A percentile compares a stretch with the other conserved stretches of the same genome.
phyloP scores from a whole-genome alignment of 2,113 vertebrate genomes.

The Alethe diademata region DNA sequence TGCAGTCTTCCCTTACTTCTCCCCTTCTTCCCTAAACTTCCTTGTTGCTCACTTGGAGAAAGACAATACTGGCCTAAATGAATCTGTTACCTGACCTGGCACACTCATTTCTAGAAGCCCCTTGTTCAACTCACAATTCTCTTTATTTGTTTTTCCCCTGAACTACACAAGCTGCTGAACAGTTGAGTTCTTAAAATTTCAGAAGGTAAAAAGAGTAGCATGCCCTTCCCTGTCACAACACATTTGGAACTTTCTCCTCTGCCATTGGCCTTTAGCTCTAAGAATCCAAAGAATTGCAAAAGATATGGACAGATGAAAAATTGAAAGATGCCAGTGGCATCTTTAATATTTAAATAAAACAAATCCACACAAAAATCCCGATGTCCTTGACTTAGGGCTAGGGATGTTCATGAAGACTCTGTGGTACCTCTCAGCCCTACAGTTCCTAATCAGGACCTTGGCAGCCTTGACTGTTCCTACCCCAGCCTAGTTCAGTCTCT shows the following conservation, averaged over 20 bases:
- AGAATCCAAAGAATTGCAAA: background rate
- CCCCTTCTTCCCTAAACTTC: background rate
- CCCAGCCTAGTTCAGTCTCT: background rate
- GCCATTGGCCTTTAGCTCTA: background rate
- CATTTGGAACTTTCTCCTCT: background rate
- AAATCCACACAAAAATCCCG: background rate
- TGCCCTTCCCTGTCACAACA: background rate
- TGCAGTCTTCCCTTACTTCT: background rate
- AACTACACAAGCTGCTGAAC: background rate
- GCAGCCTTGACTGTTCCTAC: background rate
- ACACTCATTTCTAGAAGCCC: background rate
- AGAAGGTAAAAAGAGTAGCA: background rate
- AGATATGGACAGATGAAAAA: background rate
- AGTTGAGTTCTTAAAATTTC: background rate
- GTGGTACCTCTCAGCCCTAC: background rate
- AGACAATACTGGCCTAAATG: background rate
- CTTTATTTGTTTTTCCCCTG: background rate
- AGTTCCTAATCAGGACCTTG: background rate
- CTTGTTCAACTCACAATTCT: background rate
- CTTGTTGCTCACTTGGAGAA: background rate
- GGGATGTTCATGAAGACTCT: background rate
- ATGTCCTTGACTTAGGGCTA: background rate
- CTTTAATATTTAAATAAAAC: background rate
- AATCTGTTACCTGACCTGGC: background rate
- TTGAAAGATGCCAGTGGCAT: background rate